Percentiles rank a stretch among this genome's conserved stretches.
Evolutionary conservation across 1,140 invertebrate genomes (phyloP).

Genomic region (Meloidogyne chitwoodi): DNA sequence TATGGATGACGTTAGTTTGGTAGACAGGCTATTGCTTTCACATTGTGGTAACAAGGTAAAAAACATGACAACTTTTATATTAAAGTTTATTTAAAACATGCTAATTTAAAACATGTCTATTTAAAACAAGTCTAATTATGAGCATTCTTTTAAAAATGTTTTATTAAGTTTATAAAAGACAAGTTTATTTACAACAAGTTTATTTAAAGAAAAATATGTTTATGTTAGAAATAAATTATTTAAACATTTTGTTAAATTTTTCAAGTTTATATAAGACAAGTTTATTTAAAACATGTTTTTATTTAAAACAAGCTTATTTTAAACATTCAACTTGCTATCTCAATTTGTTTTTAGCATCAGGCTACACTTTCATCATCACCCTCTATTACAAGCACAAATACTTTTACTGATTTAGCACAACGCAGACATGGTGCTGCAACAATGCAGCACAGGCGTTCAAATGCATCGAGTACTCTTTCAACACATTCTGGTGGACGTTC

Average conservation of each 20-base stretch:
- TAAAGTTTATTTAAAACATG: neutral
- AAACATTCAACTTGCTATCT: neutral
- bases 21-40: conserved; percentile 55
- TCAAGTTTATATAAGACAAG: too few species aligned
- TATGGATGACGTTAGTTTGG: conserved; percentile 52
- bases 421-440: conserved; percentile 43
- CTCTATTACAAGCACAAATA: conserved; percentile 56
- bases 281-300: neutral
- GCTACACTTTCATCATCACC: conserved; percentile 50
- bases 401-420: conserved; percentile 57
- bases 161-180: too few species aligned
- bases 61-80: neutral
- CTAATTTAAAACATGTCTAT: neutral
- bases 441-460: conserved; percentile 51
- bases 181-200: too few species aligned
- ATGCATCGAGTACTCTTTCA: conserved; percentile 56
- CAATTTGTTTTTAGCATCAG: neutral
- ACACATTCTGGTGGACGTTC: conserved; percentile 59
- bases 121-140: neutral
- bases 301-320: neutral
- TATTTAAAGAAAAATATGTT: too few species aligned
- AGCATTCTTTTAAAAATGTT: too few species aligned
- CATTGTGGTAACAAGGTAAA: conserved; percentile 38
- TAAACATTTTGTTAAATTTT: too few species aligned
- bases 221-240: too few species aligned